A percentile compares a stretch with the other conserved stretches of the same genome.
Evolutionary conservation across 2,888 invertebrate species (phyloP).

Genomic region (Dicyrtomina minuta): DNA sequence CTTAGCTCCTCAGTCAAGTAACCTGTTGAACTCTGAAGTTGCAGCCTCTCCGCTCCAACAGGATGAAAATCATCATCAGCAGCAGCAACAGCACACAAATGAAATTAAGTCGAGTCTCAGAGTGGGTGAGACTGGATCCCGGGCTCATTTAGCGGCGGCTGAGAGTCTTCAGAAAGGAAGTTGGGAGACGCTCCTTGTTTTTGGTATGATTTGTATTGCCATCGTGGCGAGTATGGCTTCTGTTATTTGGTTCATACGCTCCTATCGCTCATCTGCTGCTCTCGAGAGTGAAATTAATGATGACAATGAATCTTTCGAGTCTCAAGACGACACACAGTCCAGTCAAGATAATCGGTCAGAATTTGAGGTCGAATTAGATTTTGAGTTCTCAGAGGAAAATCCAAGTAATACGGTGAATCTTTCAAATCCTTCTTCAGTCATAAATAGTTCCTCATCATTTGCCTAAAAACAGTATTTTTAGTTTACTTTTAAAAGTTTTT

Average conservation of each 20-base stretch:
- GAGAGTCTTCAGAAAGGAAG: slow-evolving; percentile 34
- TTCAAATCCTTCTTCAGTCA: slow-evolving; percentile 10
- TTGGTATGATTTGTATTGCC: slow-evolving; percentile 52
- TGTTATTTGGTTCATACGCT: slow-evolving; percentile 51
- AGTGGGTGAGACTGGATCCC: not conserved
- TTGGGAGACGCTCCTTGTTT: slow-evolving; percentile 50
- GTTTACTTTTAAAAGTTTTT: not conserved
- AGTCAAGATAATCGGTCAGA: slow-evolving; percentile 49
- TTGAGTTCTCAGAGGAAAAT: slow-evolving; percentile 53
- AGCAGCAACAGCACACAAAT: too few relatives aligned
- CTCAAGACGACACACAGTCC: slow-evolving; percentile 32
- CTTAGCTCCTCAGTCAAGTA: slow-evolving; percentile 45
- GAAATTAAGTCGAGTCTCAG: slow-evolving; percentile 10
- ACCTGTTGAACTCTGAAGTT: slow-evolving; percentile 41
- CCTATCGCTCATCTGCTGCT: slow-evolving; percentile 36
- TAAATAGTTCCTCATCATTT: slow-evolving; percentile 17
- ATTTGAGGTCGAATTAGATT: slow-evolving; percentile 52
- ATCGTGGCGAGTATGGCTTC: slow-evolving; percentile 50
- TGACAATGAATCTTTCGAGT: slow-evolving; percentile 40
- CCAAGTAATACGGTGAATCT: not conserved
- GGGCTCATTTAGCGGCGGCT: slow-evolving; percentile 9
- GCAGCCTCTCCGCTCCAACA: slow-evolving; percentile 26
- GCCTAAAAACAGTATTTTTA: slow-evolving; percentile 1
- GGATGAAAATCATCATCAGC: slow-evolving; percentile 16
- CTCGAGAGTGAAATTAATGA: slow-evolving; percentile 23